Percentiles rank a stretch among this genome's conserved stretches.
phyloP scores from a whole-genome alignment of 1,140 invertebrate genomes.

The Drosophila teissieri region DNA sequence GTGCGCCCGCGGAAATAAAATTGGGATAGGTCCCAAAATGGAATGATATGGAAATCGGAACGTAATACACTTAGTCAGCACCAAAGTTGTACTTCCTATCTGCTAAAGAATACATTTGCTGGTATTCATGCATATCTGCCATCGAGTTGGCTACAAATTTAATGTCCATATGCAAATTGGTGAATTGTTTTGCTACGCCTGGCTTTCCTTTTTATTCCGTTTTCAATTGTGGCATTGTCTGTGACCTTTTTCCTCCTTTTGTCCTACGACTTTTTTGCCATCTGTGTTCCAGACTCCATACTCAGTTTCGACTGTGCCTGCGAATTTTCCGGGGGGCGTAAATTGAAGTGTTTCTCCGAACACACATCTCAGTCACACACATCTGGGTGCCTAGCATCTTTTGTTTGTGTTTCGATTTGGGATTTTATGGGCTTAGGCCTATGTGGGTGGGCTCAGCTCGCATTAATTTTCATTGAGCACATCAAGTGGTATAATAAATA shows the following conservation, averaged over 20 bases:
- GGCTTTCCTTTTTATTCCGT: slow-evolving; percentile 15
- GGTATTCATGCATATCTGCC: slow-evolving; percentile 25
- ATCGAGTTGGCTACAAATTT: slow-evolving; percentile 43
- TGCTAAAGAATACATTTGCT: slow-evolving; percentile 28
- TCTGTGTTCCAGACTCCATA: slow-evolving; percentile 24
- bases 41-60: slow-evolving; percentile 18
- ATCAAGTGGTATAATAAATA: slow-evolving; percentile 55
- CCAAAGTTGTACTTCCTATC: not conserved
- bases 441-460: slow-evolving; percentile 36
- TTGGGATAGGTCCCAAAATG: slow-evolving; percentile 22
- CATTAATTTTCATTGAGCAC: slow-evolving; percentile 63
- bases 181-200: slow-evolving; percentile 25
- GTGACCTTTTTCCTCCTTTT: slow-evolving; percentile 24
- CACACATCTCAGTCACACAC: slow-evolving; percentile 24
- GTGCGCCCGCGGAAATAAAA: not conserved
- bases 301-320: slow-evolving; percentile 9
- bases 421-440: slow-evolving; percentile 42
- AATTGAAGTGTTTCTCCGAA: slow-evolving; percentile 22
- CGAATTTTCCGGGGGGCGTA: slow-evolving; percentile 23
- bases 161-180: slow-evolving; percentile 59
- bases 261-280: slow-evolving; percentile 17
- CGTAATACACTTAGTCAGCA: slow-evolving; percentile 6
- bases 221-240: slow-evolving; percentile 33
- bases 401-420: slow-evolving; percentile 40
- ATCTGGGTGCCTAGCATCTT: slow-evolving; percentile 5